Conservation (phyloP, 2,888 invertebrate species). For the Baccha elongata region DNA sequence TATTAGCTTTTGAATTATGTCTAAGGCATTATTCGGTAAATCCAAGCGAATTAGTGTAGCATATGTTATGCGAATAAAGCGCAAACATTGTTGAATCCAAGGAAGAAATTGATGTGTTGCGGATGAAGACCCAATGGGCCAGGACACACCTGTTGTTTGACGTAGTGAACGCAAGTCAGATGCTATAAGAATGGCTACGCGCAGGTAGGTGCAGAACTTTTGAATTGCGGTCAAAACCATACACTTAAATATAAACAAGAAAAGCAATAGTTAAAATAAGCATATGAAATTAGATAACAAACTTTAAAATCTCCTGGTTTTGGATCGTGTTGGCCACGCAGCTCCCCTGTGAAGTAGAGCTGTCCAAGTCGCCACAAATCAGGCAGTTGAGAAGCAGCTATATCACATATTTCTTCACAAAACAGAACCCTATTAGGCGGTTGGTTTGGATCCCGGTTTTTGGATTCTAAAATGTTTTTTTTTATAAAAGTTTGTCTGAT, state of each 20-base stretch:
- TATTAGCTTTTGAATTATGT: constrained; percentile 91
- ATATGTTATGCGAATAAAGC: constrained; percentile 91
- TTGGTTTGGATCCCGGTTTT: constrained; percentile 79
- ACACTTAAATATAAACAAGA: constrained; percentile 83
- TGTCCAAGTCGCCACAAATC: constrained; percentile 98
- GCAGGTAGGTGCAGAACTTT: constrained; percentile 88
- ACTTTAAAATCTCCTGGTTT: constrained; percentile 91
- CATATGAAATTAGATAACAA: background rate
- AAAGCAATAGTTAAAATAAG: background rate
- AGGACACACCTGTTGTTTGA: constrained; percentile 78
- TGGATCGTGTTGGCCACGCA: constrained; percentile 89
- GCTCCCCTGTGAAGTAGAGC: constrained; percentile 95
- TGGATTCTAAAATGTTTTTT: constrained; percentile 75
- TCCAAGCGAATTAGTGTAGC: constrained; percentile 92
- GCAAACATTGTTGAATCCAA: constrained; percentile 91
- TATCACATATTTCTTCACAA: constrained; percentile 90
- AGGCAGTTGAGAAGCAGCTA: constrained; percentile 90
- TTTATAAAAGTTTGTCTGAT: background rate
- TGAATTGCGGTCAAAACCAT: constrained; percentile 91
- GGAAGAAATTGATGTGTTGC: constrained; percentile 84
- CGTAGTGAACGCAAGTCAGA: constrained; percentile 83
- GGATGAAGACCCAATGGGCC: constrained; percentile 83
- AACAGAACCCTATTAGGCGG: constrained; percentile 88
- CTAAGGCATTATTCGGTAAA: constrained; percentile 93
- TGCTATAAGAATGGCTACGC: constrained; percentile 88